Base-by-base conservation (phyloP, 2,888 invertebrate species). In the Capitulum mitella region DNA sequence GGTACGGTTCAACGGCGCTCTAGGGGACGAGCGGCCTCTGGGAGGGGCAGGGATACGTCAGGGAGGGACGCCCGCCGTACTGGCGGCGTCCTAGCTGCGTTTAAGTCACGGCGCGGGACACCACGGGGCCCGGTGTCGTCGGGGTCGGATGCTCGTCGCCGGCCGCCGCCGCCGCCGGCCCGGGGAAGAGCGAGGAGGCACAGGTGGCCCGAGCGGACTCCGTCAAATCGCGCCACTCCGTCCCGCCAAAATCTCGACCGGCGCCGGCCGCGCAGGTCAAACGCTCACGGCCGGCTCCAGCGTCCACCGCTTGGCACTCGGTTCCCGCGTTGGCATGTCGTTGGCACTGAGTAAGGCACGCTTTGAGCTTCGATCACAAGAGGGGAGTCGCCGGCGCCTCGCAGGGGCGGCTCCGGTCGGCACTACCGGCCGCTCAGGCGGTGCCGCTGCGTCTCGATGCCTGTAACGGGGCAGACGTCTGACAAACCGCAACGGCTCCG, bases 381-480 rank as follows among this genome's bases (percentile, higher is more conserved):
- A n/a, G n/a, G 22, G 26, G 26, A 5, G 26, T 3, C n/a, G 3
- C 1, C 54, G 54, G 54, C 54, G n/a, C 54, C 43, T 80, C 84
- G 85, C 83, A 84, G 84, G 6, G 85, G 84, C 81, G 85, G 85
- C 26, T 87, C 84, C 70, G 83, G 83, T 34, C 83, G 82, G n/a
- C 82, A 87, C 87, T 82, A 88, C 87, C 61, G 83, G 83, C 29
- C 83, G 83, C 82, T 87, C 87, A 80, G 84, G 82, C 82, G 87
- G 87, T 79, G 86, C 85, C 29, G 83, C 82, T 82, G 86, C 83
- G 6, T 83, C 81, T 1, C 87, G 88, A 81, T 84, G 87, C 79
- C 82, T 81, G 82, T 84, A 87, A 12, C 87, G 85, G 1, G 6
- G 43, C n/a, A n/a, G n/a, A n/a, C n/a, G n/a, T n/a, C n/a, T n/a